Percentiles rank a stretch among this genome's conserved stretches.
Conservation (phyloP, 2,113 vertebrate genomes). For the Onychorhynchus coronatus region DNA sequence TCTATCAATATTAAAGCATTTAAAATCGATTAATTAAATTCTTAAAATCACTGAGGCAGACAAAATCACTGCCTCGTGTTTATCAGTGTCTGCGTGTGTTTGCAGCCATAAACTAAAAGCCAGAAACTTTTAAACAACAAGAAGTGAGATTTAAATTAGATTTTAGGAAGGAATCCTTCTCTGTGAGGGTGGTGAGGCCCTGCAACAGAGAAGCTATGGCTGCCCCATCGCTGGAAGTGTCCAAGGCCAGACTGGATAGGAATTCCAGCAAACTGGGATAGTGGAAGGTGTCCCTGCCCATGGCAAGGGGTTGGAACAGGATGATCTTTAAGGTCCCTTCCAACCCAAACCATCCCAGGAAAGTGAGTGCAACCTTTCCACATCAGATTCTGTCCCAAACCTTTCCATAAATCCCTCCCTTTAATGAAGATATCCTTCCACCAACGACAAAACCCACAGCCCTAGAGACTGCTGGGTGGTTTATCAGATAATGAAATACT, state of each 20-base stretch:
- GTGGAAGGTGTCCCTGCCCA: neutral
- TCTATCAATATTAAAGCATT: neutral
- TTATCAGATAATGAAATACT: neutral
- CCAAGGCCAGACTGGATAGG: accelerated
- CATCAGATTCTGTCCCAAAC: neutral
- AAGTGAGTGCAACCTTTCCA: neutral
- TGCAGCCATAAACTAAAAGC: neutral
- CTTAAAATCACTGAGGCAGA: neutral
- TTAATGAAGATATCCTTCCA: neutral
- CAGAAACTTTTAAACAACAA: neutral
- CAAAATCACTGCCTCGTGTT: accelerated
- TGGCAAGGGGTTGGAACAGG: accelerated
- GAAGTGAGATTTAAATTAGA: neutral
- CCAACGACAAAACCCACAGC: neutral
- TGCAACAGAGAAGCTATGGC: neutral
- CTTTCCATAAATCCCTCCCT: neutral
- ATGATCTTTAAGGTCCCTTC: neutral
- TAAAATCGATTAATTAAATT: neutral
- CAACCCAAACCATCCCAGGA: neutral
- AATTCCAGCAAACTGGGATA: neutral
- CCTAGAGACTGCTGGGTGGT: accelerated
- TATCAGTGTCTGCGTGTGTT: neutral
- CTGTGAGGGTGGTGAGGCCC: neutral
- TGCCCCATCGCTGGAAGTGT: neutral
- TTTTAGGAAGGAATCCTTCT: neutral